Evolutionary conservation across 2,888 invertebrate genomes (phyloP), one percentile per base, ranked within the genome.

Genomic region (Brenthis hecate): DNA sequence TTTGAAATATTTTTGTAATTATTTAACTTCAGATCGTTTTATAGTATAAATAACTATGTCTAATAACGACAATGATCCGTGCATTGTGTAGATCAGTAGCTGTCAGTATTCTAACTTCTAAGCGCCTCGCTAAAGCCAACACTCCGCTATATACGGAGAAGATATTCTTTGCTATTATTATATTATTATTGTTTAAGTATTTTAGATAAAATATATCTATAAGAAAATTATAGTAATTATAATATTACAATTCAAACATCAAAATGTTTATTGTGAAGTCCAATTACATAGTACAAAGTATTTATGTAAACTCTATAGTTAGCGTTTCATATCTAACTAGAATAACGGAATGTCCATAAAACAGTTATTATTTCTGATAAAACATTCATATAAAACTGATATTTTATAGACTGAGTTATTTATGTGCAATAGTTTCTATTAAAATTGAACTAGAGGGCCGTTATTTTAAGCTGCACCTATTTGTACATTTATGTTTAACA

Each of bases 31-130:
- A 8, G 11, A 11, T 11, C 2, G 36, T 43, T 43, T 43, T 43
- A 43, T 43, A 11, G 36, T 43, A 53, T 63, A 62, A 63, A 57
- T 68, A 48, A 19, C 54, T 56, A 13, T 56, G 63, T 55, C 16
- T 36, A 36, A 64, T n/a, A 60, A 68, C 19, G 55, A 43, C 55
- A 64, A 56, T 32, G 60, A 48, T 68, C 64, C 50, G 55, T 56
- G 61, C 61, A 69, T 64, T 69, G 72, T 65, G 71, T 72, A 72
- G 61, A 72, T 69, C 69, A 56, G 72, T 72, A 69, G 72, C 72
- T n/a, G 36, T 14, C 13, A 65, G 48, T 57, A 64, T 55, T 43
- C 36, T 43, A 43, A 43, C 57, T 63, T 68, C 50, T 57, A 64
- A 65, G 71, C 68, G 63, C 71, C 68, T 60, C 61, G 11, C 16